A percentile compares a stretch with the other conserved stretches of the same genome.
Evolutionary conservation across 2,797 vertebrate species (phyloP).

Genomic region (Pampus argenteus): DNA sequence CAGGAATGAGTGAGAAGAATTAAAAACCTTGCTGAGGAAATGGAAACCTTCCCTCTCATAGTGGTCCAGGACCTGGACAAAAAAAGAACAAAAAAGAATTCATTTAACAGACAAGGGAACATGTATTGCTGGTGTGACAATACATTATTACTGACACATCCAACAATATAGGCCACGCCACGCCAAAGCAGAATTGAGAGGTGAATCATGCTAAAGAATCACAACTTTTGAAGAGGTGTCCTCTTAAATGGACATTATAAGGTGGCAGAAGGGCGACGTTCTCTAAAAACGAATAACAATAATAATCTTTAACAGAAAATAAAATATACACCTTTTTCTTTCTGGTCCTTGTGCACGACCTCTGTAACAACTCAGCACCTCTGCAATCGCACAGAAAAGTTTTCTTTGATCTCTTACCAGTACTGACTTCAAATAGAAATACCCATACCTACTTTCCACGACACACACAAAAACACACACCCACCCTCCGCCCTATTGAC

Average conservation of each 20-base stretch:
- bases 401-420: conserved; percentile 51
- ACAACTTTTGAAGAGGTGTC: background rate
- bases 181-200: no score
- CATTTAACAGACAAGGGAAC: conserved; percentile 6
- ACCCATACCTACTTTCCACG: conserved; percentile 45
- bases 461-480: conserved; percentile 27
- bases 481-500: conserved; percentile 48
- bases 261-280: background rate
- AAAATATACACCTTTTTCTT: background rate
- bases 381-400: conserved; percentile 23
- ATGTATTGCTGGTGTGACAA: background rate
- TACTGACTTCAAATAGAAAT: conserved; percentile 63
- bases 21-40: conserved; percentile 96
- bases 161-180: background rate
- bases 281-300: background rate
- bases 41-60: conserved; percentile 95
- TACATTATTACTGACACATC: background rate
- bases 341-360: background rate
- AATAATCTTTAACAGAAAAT: background rate
- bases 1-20: conserved; percentile 99
- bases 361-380: conserved; percentile 30
- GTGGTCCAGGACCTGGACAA: conserved; percentile 91
- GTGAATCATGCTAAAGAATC: conserved; percentile 17
- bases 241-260: background rate
- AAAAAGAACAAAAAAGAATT: conserved; percentile 19